Conservation (phyloP, 2,888 invertebrate genomes). For the Cataglyphis rosenhaueri region DNA sequence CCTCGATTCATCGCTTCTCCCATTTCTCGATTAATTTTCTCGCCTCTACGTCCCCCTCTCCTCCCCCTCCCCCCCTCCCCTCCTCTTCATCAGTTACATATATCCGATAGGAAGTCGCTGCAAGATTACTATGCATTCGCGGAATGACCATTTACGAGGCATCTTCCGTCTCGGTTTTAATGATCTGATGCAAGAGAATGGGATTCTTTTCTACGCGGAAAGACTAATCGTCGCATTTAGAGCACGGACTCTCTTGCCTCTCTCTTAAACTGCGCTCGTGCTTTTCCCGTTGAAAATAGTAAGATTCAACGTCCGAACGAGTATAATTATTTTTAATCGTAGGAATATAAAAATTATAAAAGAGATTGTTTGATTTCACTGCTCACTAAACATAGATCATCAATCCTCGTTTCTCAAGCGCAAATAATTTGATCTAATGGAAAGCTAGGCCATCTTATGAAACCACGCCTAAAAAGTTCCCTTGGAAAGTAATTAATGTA, state of each 20-base stretch:
- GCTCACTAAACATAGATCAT: not conserved
- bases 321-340: not conserved
- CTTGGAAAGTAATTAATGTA: conserved; percentile 56
- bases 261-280: not conserved
- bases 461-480: conserved; percentile 31
- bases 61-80: not conserved
- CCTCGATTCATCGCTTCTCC: not conserved
- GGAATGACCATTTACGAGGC: conserved; percentile 39
- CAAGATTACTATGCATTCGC: conserved; percentile 30
- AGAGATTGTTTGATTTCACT: not conserved
- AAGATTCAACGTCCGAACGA: not conserved
- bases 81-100: not conserved
- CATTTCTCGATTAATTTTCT: conserved; percentile 24
- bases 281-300: not conserved
- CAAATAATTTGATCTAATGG: conserved; percentile 32
- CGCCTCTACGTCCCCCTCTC: not conserved
- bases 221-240: conserved; percentile 34
- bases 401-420: not conserved
- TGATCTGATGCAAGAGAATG: conserved; percentile 36
- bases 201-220: conserved; percentile 12
- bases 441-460: conserved; percentile 25
- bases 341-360: not conserved
- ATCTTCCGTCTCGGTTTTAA: conserved; percentile 23
- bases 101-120: not conserved
- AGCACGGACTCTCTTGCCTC: not conserved